Conservation (phyloP, 2,797 vertebrate species). For the Scleropages formosus region DNA sequence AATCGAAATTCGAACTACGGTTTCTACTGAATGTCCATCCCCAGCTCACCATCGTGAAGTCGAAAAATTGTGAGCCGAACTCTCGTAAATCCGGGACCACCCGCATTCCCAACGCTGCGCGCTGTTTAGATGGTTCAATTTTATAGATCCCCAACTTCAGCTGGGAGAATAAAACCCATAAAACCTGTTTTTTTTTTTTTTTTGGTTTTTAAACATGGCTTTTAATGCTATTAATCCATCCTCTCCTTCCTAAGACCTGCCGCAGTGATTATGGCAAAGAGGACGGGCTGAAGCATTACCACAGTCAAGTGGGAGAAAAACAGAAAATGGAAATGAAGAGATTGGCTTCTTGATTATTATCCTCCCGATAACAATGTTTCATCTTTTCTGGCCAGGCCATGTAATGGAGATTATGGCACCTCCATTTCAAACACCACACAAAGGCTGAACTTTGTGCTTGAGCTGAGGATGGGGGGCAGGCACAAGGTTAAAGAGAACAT, state of each 20-base stretch:
- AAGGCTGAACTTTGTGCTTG: conserved; percentile 39
- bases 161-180: too few species aligned
- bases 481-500: conserved; percentile 30
- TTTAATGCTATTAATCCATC: conserved; percentile 25
- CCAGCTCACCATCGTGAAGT: too few species aligned
- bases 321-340: conserved; percentile 31
- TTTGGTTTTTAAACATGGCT: conserved; percentile 43
- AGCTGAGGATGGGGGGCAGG: background rate
- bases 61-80: too few species aligned
- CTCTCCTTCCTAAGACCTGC: conserved; percentile 34
- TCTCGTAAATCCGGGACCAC: too few species aligned
- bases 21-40: too few species aligned
- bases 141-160: too few species aligned
- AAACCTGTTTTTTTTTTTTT: too few species aligned
- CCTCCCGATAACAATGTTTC: conserved; percentile 53
- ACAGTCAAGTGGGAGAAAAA: conserved; percentile 39
- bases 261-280: conserved; percentile 47
- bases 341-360: conserved; percentile 47
- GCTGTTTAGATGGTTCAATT: too few species aligned
- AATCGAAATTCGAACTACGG: too few species aligned
- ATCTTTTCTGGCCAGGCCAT: conserved; percentile 28
- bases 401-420: conserved; percentile 47
- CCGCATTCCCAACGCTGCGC: too few species aligned
- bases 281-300: conserved; percentile 48
- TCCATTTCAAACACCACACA: conserved; percentile 50